phyloP scores from a whole-genome alignment of 2,888 invertebrate genomes.

The Luffia ferchaultella region DNA sequence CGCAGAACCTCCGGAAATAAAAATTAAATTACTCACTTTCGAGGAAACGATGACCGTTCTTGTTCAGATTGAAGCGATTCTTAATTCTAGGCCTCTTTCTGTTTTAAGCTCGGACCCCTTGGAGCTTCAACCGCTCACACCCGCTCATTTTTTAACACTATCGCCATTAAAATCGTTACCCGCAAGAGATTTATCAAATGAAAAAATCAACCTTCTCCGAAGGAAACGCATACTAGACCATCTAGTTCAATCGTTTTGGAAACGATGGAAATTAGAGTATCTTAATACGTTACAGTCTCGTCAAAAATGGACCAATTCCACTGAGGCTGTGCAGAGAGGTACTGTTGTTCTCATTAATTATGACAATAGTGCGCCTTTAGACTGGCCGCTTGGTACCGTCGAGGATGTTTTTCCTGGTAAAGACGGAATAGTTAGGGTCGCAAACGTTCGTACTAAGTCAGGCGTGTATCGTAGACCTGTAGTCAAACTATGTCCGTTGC shows the following conservation, averaged over 20 bases:
- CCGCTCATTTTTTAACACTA: constrained; percentile 9
- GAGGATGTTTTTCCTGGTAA: constrained; percentile 4
- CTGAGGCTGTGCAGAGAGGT: background rate
- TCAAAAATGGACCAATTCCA: constrained; percentile 3
- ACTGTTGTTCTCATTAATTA: constrained; percentile 4
- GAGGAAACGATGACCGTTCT: constrained; percentile 1
- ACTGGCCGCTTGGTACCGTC: constrained; percentile 10
- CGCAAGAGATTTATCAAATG: background rate
- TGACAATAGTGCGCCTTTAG: constrained; percentile 4
- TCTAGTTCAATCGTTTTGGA: constrained; percentile 7
- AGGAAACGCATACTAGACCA: constrained; percentile 1
- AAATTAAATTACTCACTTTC: constrained; percentile 1
- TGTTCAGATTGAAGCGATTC: constrained; percentile 3
- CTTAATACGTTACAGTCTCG: constrained; percentile 5
- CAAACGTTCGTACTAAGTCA: constrained; percentile 5
- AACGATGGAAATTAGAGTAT: constrained; percentile 9
- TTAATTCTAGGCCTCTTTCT: constrained; percentile 14
- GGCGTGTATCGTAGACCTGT: constrained; percentile 8
- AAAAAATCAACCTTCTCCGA: background rate
- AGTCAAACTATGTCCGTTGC: background rate
- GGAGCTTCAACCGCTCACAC: constrained; percentile 6
- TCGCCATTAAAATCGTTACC: constrained; percentile 6
- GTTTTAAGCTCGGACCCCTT: constrained; percentile 7
- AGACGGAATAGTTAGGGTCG: constrained; percentile 8
- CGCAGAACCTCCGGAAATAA: background rate